Evolutionary conservation across 2,888 invertebrate species (phyloP).

Genomic region (Chrysomela aeneicollis): DNA sequence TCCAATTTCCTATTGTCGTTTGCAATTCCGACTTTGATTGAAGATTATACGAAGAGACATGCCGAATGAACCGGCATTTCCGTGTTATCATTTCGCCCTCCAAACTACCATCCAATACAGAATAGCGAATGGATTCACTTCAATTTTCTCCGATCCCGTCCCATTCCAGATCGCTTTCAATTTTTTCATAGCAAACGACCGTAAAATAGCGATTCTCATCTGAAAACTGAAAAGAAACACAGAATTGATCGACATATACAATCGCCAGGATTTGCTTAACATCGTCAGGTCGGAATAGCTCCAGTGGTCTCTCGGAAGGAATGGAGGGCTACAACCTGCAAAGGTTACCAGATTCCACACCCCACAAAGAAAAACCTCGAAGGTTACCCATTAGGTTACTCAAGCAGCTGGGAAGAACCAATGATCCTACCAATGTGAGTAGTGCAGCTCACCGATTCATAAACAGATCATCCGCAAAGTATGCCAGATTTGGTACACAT

Average conservation of each 20-base stretch:
- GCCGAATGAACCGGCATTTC: neutral
- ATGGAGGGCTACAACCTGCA: neutral
- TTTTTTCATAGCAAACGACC: slow-evolving; percentile 32
- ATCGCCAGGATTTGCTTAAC: slow-evolving; percentile 57
- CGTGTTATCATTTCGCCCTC: neutral
- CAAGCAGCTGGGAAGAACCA: too few relatives aligned
- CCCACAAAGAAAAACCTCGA: neutral
- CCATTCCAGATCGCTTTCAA: slow-evolving; percentile 26
- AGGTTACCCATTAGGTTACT: too few relatives aligned
- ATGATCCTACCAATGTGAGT: too few relatives aligned
- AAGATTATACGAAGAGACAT: neutral
- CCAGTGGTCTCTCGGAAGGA: slow-evolving; percentile 45
- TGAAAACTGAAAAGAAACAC: slow-evolving; percentile 45
- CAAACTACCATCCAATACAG: neutral
- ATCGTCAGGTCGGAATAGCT: slow-evolving; percentile 56
- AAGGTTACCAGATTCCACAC: too few relatives aligned
- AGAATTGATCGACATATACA: slow-evolving; percentile 51
- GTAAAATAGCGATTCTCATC: slow-evolving; percentile 37
- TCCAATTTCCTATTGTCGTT: too few relatives aligned
- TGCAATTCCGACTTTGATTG: neutral
- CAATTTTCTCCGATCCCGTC: slow-evolving; percentile 14
- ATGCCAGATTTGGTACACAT: too few relatives aligned
- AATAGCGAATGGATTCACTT: neutral
- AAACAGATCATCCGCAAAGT: too few relatives aligned
- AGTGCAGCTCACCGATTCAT: too few relatives aligned